Conservation (phyloP, 1,140 invertebrate genomes). For the Ladona fulva region DNA sequence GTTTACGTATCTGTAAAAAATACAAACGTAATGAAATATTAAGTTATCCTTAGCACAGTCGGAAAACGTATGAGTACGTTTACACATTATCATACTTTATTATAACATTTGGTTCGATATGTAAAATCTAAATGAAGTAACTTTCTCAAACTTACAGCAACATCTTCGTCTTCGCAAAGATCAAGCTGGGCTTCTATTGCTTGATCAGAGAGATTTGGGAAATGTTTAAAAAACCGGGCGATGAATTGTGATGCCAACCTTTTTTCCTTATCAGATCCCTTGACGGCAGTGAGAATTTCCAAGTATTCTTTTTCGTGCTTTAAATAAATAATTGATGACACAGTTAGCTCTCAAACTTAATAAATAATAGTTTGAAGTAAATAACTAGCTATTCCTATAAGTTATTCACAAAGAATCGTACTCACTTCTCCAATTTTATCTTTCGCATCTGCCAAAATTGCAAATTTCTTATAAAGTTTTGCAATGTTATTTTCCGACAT, state of each 20-base stretch:
- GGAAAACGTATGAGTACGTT: too few relatives aligned
- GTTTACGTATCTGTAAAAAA: constrained; percentile 73
- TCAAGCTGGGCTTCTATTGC: constrained; percentile 88
- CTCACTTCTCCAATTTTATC: constrained; percentile 81
- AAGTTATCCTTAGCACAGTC: too few relatives aligned
- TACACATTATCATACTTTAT: too few relatives aligned
- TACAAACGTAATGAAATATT: too few relatives aligned
- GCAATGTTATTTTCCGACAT: constrained; percentile 61
- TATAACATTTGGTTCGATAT: too few relatives aligned
- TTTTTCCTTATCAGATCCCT: constrained; percentile 81
- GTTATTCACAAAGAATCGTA: constrained; percentile 25
- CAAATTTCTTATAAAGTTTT: constrained; percentile 85
- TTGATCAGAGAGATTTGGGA: constrained; percentile 71
- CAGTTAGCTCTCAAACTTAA: too few relatives aligned
- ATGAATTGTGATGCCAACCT: constrained; percentile 91
- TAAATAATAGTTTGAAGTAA: too few relatives aligned
- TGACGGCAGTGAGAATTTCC: constrained; percentile 75
- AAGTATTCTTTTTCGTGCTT: constrained; percentile 84
- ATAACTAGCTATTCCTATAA: constrained; percentile 25
- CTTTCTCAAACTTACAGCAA: constrained; percentile 54
- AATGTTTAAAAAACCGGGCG: constrained; percentile 86
- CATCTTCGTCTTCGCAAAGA: constrained; percentile 91
- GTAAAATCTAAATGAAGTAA: too few relatives aligned
- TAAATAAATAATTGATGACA: constrained; percentile 32
- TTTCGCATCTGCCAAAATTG: constrained; percentile 77